These are phyloP conservation scores for Anabacerthia variegaticeps DNA, from an alignment of 2,797 vertebrate species.

Conservation along the genomic window DNA sequence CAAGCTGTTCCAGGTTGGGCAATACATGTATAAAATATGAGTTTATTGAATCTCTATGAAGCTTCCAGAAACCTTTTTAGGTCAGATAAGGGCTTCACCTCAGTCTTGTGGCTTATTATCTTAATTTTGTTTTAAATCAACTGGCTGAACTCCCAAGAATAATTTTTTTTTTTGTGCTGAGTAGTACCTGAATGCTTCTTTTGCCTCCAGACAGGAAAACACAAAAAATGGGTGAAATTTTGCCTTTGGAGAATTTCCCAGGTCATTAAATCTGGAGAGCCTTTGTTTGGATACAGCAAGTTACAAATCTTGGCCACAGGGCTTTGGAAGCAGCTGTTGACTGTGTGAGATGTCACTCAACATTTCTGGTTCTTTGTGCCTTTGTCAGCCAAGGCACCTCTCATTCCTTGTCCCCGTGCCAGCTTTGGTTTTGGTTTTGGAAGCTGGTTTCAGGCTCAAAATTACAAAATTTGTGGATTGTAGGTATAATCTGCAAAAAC, in stretches of 20 bases:
- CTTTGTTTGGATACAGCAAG: background rate
- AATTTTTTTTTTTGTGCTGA: background rate
- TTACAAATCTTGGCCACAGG: background rate
- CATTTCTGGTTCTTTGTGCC: background rate
- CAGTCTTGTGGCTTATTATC: background rate
- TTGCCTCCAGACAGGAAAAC: background rate
- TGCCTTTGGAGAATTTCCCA: background rate
- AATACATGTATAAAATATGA: background rate
- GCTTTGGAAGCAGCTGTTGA: background rate
- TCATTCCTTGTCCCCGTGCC: background rate
- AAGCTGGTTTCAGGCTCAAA: background rate
- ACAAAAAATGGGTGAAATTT: background rate
- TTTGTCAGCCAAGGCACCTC: background rate
- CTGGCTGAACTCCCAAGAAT: background rate
- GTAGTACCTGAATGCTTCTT: background rate
- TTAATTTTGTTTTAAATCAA: background rate
- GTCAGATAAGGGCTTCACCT: background rate
- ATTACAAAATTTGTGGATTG: background rate
- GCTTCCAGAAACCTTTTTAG: background rate
- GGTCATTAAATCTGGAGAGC: background rate
- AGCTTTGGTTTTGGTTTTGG: background rate
- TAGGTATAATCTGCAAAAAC: background rate
- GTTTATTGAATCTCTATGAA: fast-evolving
- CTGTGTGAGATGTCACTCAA: background rate
- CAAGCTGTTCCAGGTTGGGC: background rate